Percentiles rank a stretch among this genome's conserved stretches.
phyloP scores from a whole-genome alignment of 2,113 vertebrate genomes.

The Ammodytes marinus region DNA sequence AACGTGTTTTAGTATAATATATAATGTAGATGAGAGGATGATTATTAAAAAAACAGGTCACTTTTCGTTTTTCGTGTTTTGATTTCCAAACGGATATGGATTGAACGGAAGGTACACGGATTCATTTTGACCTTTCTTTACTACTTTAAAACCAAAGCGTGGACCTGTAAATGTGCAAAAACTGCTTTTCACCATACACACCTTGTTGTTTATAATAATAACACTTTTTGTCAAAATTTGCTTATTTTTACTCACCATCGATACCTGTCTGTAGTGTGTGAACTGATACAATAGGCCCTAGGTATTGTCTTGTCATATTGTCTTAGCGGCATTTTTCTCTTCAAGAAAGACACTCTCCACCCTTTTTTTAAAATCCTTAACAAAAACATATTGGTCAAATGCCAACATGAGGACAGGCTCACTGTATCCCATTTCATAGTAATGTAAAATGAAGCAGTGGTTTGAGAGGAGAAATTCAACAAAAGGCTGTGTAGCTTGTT shows the following conservation, averaged over 20 bases:
- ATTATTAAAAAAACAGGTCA: too few relatives aligned
- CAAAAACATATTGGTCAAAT: constrained; percentile 61
- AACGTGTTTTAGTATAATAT: too few relatives aligned
- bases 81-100: too few relatives aligned
- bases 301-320: background rate
- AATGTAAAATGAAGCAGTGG: constrained; percentile 40
- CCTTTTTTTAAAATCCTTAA: constrained; percentile 57
- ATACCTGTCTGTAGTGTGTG: too few relatives aligned
- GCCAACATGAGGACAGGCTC: constrained; percentile 34
- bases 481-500: constrained; percentile 13
- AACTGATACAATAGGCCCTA: too few relatives aligned
- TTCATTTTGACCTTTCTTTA: too few relatives aligned
- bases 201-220: background rate
- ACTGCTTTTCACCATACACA: background rate
- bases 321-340: constrained; percentile 22
- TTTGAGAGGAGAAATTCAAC: constrained; percentile 27
- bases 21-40: too few relatives aligned
- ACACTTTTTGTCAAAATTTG: too few relatives aligned
- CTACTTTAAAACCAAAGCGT: background rate
- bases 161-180: background rate
- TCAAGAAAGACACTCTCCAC: constrained; percentile 44
- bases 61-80: too few relatives aligned
- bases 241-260: too few relatives aligned
- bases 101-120: too few relatives aligned
- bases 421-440: constrained; percentile 57